Percentiles rank a stretch among this genome's conserved stretches.
phyloP scores from a whole-genome alignment of 2,113 vertebrate genomes.

The Xyliphius kryptos region DNA sequence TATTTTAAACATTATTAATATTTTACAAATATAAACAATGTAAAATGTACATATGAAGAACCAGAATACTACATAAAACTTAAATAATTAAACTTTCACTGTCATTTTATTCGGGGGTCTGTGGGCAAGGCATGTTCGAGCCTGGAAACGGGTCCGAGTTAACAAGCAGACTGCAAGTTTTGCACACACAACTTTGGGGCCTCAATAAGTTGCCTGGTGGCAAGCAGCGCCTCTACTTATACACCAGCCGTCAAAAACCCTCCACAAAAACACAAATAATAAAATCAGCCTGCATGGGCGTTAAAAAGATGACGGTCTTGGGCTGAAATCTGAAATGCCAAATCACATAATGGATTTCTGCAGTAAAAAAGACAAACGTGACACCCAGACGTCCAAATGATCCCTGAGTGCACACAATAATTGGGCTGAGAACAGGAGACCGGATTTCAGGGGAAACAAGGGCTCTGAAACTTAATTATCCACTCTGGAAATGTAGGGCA shows the following conservation, averaged over 20 bases:
- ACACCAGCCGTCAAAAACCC: not conserved
- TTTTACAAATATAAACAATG: too few species aligned
- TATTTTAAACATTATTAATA: too few species aligned
- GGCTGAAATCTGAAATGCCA: constrained; percentile 50
- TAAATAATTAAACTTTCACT: too few species aligned
- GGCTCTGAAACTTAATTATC: constrained; percentile 67
- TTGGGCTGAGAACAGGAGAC: constrained; percentile 58
- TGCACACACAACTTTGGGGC: too few species aligned
- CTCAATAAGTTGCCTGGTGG: too few species aligned
- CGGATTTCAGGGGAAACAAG: constrained; percentile 61
- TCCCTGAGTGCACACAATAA: constrained; percentile 57
- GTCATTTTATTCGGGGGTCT: too few species aligned
- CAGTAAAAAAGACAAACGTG: constrained; percentile 61
- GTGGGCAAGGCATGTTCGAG: too few species aligned
- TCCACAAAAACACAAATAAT: constrained; percentile 31
- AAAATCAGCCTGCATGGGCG: constrained; percentile 45
- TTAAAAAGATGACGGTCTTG: constrained; percentile 16
- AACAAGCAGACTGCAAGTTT: too few species aligned
- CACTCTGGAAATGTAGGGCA: constrained; percentile 60
- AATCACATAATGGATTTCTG: constrained; percentile 58
- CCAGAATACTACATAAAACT: too few species aligned
- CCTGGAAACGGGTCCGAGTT: too few species aligned
- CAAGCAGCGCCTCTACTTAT: not conserved
- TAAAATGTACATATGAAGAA: too few species aligned
- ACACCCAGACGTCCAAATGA: constrained; percentile 59